Percentiles rank a stretch among this genome's conserved stretches.
Evolutionary conservation across 2,113 vertebrate genomes (phyloP).

Genomic region (Oostethus manadensis): DNA sequence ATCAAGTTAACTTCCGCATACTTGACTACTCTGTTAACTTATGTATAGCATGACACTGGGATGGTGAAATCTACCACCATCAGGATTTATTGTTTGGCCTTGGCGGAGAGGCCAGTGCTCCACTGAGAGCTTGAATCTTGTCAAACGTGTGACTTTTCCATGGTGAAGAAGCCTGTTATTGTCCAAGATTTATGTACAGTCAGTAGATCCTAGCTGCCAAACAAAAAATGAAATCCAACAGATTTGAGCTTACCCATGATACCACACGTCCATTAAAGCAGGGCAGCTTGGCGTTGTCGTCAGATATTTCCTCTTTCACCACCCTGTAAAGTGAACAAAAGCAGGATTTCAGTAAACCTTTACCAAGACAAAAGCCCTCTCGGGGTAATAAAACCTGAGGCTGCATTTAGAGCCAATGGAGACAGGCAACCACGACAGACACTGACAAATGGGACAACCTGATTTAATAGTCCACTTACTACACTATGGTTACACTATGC

Average conservation of each 20-base stretch:
- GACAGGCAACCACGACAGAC: conserved; percentile 17
- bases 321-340: conserved; percentile 76
- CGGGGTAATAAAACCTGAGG: conserved; percentile 40
- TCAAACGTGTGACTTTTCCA: neutral
- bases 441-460: conserved; percentile 19
- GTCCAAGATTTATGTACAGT: conserved; percentile 1
- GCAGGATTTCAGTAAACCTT: conserved; percentile 44
- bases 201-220: no score
- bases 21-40: neutral
- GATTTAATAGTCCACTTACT: conserved; percentile 8
- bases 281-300: conserved; percentile 89
- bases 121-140: neutral
- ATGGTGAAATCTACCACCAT: neutral
- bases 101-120: neutral
- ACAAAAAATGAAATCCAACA: neutral
- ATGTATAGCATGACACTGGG: neutral
- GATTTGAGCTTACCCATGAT: conserved; percentile 85
- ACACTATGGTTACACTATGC: neutral
- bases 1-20: neutral
- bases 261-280: conserved; percentile 99
- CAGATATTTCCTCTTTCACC: conserved; percentile 96
- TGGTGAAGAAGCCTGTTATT: neutral
- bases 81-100: neutral
- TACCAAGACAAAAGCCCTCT: conserved; percentile 40
- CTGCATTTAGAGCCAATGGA: conserved; percentile 25